A percentile compares a stretch with the other conserved stretches of the same genome.
These are phyloP conservation scores for Myathropa florea DNA, from an alignment of 2,888 invertebrate species.

Conservation along the genomic window DNA sequence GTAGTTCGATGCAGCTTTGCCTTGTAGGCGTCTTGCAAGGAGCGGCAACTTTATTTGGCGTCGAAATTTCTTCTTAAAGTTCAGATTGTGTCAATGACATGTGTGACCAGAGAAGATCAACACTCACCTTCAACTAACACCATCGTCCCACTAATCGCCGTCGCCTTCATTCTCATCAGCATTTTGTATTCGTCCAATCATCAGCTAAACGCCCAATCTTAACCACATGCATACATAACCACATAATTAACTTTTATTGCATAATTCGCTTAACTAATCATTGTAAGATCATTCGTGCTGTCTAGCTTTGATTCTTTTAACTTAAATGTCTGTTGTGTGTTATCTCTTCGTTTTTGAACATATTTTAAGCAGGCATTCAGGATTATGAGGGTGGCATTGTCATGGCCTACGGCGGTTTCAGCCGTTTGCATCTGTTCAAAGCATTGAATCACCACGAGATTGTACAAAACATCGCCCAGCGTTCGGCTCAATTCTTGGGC, in stretches of 20 bases:
- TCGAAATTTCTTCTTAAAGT: too few species aligned
- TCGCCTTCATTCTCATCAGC: background rate
- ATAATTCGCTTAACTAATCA: conserved; percentile 1
- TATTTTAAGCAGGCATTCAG: conserved; percentile 84
- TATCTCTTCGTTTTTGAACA: conserved; percentile 74
- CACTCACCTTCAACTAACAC: too few species aligned
- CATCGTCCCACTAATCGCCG: too few species aligned
- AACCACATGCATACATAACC: background rate
- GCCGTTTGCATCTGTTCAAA: conserved; percentile 94
- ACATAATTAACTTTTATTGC: background rate
- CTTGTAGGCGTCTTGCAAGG: too few species aligned
- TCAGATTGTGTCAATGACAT: too few species aligned
- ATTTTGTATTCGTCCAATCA: background rate
- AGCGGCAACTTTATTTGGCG: too few species aligned
- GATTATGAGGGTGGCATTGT: conserved; percentile 97
- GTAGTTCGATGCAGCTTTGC: too few species aligned
- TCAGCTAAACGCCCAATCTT: too few species aligned
- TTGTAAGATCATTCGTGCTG: conserved; percentile 41
- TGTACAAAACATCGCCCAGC: conserved; percentile 91
- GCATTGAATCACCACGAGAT: conserved; percentile 92
- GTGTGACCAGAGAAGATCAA: too few species aligned
- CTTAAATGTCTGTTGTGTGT: conserved; percentile 56
- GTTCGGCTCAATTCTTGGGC: conserved; percentile 90
- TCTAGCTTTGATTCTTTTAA: conserved; percentile 48
- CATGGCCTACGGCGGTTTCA: conserved; percentile 94